A percentile compares a stretch with the other conserved stretches of the same genome.
These are phyloP conservation scores for Edolisoma coerulescens DNA, from an alignment of 2,113 vertebrate species.

Conservation along the genomic window DNA sequence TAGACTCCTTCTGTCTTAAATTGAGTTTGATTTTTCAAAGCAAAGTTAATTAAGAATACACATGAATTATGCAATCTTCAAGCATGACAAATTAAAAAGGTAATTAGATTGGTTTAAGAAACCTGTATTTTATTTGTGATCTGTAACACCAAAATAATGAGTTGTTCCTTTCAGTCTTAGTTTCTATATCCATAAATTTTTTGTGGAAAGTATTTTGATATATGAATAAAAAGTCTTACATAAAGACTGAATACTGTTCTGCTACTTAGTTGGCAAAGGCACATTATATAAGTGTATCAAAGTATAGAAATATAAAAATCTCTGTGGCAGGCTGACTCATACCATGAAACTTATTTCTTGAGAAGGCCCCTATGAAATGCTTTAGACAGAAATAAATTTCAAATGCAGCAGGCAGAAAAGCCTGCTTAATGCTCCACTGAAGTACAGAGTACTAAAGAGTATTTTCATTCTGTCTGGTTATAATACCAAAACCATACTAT, in stretches of 20 bases:
- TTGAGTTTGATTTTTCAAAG: not conserved
- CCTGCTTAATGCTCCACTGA: not conserved
- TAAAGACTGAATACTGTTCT: not conserved
- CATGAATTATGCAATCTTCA: not conserved
- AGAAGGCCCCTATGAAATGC: not conserved
- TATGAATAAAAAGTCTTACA: not conserved
- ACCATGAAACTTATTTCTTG: not conserved
- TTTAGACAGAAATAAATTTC: not conserved
- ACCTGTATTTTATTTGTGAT: not conserved
- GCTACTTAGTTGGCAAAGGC: not conserved
- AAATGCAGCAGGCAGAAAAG: not conserved
- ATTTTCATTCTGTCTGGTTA: not conserved
- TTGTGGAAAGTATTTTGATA: constrained; percentile 8
- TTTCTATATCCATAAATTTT: not conserved
- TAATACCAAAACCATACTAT: not conserved
- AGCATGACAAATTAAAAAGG: not conserved
- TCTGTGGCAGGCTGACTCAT: not conserved
- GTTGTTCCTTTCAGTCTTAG: not conserved
- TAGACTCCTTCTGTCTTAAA: not conserved
- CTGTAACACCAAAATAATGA: not conserved
- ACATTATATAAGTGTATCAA: not conserved
- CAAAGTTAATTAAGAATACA: not conserved
- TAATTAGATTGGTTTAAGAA: not conserved
- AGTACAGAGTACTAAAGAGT: not conserved
- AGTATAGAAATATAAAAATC: not conserved